A percentile compares a stretch with the other conserved stretches of the same genome.
These are phyloP conservation scores for Leptinotarsa undecemlineata DNA, from an alignment of 1,140 invertebrate species.

Conservation along the genomic window DNA sequence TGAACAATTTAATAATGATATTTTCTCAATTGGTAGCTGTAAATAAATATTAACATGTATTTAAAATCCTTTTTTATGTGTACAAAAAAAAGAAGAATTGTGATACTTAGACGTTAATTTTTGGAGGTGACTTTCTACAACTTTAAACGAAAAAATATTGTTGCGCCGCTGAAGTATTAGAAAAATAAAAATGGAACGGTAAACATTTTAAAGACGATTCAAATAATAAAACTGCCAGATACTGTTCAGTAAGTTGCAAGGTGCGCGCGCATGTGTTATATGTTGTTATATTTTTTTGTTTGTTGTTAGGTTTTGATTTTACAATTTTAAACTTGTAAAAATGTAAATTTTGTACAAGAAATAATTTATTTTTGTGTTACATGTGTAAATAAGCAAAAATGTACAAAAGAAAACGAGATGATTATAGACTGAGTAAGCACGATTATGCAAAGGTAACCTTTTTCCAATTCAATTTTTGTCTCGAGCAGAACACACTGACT, in stretches of 20 bases:
- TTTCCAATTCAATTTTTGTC: conserved; percentile 20
- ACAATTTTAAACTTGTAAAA: conserved; percentile 37
- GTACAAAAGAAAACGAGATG: conserved; percentile 39
- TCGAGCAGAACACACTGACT: neutral
- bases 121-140: conserved; percentile 29
- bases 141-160: conserved; percentile 24
- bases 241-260: conserved; percentile 37
- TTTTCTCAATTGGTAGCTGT: conserved; percentile 31
- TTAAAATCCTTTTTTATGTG: conserved; percentile 34
- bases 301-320: conserved; percentile 36
- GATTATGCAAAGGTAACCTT: conserved; percentile 28
- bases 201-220: neutral
- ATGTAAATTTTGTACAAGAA: conserved; percentile 43
- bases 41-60: conserved; percentile 20
- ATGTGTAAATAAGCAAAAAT: conserved; percentile 32
- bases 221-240: conserved; percentile 33
- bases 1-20: conserved; percentile 29
- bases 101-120: conserved; percentile 44
- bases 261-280: conserved; percentile 18
- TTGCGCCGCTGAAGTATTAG: conserved; percentile 32
- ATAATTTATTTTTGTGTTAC: conserved; percentile 32
- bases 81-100: conserved; percentile 39
- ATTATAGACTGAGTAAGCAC: conserved; percentile 45
- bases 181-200: conserved; percentile 4
- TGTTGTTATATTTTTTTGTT: conserved; percentile 37